Percentiles rank a stretch among this genome's conserved stretches.
Conservation (phyloP, 2,888 invertebrate species). For the Epiblema foenella region DNA sequence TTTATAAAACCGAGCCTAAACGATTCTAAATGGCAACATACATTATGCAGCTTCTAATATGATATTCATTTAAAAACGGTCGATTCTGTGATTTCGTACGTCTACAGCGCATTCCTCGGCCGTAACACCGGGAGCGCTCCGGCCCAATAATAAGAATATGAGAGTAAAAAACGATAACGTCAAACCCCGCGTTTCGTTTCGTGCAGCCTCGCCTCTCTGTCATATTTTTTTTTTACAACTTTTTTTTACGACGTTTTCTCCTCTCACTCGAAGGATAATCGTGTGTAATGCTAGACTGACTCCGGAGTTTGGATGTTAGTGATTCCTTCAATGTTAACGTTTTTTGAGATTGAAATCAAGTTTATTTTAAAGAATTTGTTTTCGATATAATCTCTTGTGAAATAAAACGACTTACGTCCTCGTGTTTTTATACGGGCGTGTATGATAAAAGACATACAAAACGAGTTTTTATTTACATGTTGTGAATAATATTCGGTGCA, state of each 20-base stretch:
- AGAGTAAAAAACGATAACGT: constrained; percentile 80
- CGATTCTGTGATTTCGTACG: constrained; percentile 46
- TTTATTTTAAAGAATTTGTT: constrained; percentile 56
- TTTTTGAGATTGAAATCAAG: constrained; percentile 50
- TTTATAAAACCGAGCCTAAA: too few relatives aligned
- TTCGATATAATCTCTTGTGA: constrained; percentile 21
- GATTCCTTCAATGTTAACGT: constrained; percentile 2
- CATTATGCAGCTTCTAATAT: background rate
- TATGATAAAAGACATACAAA: constrained; percentile 19
- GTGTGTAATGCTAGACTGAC: constrained; percentile 77
- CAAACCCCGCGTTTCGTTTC: constrained; percentile 62
- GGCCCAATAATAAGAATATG: constrained; percentile 82
- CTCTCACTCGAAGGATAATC: constrained; percentile 73
- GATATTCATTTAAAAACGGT: background rate
- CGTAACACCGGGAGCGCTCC: constrained; percentile 85
- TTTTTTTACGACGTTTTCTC: constrained; percentile 54
- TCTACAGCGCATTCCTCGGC: constrained; percentile 80
- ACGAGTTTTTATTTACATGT: constrained; percentile 28
- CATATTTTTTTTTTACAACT: constrained; percentile 59
- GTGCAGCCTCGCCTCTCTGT: constrained; percentile 71
- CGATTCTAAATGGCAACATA: too few relatives aligned
- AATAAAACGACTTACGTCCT: constrained; percentile 23
- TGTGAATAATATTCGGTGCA: constrained; percentile 65
- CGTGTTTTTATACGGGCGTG: constrained; percentile 20
- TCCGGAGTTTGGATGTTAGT: constrained; percentile 49